phyloP scores from a whole-genome alignment of 2,113 vertebrate species.

The Herpailurus yagouaroundi region DNA sequence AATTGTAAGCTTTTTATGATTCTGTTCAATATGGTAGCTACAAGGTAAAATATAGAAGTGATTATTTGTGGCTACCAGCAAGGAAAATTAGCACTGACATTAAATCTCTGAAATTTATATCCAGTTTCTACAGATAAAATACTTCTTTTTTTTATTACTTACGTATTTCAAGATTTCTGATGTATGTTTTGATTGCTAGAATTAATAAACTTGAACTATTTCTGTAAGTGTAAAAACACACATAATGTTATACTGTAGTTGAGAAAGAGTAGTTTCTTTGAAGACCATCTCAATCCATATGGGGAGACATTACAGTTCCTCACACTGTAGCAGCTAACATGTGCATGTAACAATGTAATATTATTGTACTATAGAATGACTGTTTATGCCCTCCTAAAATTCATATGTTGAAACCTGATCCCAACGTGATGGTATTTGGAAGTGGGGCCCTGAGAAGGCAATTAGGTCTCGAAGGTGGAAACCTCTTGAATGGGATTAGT shows the following conservation, averaged over 20 bases:
- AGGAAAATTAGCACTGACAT: not conserved
- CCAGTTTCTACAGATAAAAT: not conserved
- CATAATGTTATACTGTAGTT: not conserved
- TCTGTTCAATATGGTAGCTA: not conserved
- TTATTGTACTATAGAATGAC: not conserved
- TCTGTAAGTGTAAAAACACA: not conserved
- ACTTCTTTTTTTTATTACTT: not conserved
- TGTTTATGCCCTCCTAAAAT: not conserved
- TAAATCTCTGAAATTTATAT: not conserved
- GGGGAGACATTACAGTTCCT: not conserved
- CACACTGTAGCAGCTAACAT: not conserved
- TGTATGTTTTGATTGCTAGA: not conserved
- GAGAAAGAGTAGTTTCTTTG: not conserved
- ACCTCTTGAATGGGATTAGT: not conserved
- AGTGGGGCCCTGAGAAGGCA: not conserved
- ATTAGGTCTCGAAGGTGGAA: too few relatives aligned
- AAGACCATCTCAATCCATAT: not conserved
- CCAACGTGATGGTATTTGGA: not conserved
- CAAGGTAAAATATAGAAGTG: not conserved
- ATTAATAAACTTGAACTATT: not conserved
- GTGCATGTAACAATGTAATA: not conserved
- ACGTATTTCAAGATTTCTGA: not conserved
- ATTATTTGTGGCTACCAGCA: not conserved
- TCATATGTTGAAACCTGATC: not conserved
- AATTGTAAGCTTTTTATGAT: not conserved